phyloP scores from a whole-genome alignment of 1,140 invertebrate species.

The Trypoxylus dichotomus region DNA sequence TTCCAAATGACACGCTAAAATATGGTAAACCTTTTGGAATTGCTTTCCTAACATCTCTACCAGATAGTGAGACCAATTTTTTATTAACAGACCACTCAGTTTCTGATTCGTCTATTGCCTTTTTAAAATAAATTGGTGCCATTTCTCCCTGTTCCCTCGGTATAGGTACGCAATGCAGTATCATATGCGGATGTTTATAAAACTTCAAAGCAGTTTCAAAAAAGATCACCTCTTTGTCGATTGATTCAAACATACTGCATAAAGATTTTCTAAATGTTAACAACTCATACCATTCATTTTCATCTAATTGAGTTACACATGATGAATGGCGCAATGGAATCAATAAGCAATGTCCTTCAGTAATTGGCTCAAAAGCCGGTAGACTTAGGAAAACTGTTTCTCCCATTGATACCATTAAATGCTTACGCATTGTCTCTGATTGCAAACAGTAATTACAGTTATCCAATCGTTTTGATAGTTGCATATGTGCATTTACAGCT shows the following conservation, averaged over 20 bases:
- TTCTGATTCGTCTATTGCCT: constrained; percentile 93
- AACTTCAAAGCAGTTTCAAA: constrained; percentile 84
- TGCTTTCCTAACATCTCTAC: constrained; percentile 73
- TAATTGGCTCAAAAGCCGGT: constrained; percentile 76
- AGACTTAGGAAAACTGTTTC: constrained; percentile 81
- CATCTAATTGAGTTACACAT: constrained; percentile 81
- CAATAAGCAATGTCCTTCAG: constrained; percentile 86
- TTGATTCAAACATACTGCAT: constrained; percentile 73
- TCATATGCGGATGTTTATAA: constrained; percentile 80
- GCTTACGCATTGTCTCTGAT: constrained; percentile 77
- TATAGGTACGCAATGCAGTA: constrained; percentile 86
- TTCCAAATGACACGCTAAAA: constrained; percentile 91
- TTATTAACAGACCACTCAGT: constrained; percentile 94
- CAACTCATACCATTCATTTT: constrained; percentile 91
- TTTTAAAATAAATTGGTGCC: constrained; percentile 97
- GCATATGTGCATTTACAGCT: constrained; percentile 75
- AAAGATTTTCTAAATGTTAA: constrained; percentile 75
- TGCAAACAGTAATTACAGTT: constrained; percentile 84
- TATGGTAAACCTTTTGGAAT: constrained; percentile 95
- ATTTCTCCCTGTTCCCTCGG: constrained; percentile 78
- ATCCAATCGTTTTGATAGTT: constrained; percentile 70
- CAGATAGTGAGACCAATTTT: constrained; percentile 83
- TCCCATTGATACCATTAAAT: constrained; percentile 83
- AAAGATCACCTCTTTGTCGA: constrained; percentile 83
- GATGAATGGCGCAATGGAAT: constrained; percentile 79